Base-by-base conservation (phyloP, 2,797 vertebrate species). In the Yasuhikotakia modesta region DNA sequence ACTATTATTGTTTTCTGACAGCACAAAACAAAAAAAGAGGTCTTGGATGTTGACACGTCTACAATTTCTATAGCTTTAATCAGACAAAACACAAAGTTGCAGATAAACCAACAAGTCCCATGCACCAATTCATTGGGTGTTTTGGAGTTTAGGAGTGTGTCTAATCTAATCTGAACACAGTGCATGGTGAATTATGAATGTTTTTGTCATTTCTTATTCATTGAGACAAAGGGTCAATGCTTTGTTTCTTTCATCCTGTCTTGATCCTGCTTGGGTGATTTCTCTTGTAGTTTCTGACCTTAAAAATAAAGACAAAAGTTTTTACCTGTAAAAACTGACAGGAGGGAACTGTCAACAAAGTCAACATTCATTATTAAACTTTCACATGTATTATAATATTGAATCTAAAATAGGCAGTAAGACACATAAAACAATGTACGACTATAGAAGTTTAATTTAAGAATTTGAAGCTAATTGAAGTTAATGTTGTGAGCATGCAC, bases 151-250 rank as follows among this genome's bases (percentile, higher is more conserved):
- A 57, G 70, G 81, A 84, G 85, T 85, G 83, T 88, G 91, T 90
- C 86, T 84, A 79, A 75, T 81, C 83, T 87, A 87, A 89, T 87
- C 87, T 90, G 84, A 73, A 85, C 61, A 78, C 85, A 70, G 80
- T 86, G 81, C 86, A 87, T 80, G 83, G 82, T 93, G 89, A 92
- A 94, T 93, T 91, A 93, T 93, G 91, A 88, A 93, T 92, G 90
- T 87, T 87, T 90, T 91, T 92, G 89, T 93, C 91, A 91, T 93
- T 89, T 92, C 83, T 92, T 90, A 91, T 94, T 93, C 91, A 90
- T 89, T 87, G 86, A 90, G 91, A 91, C 92, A 90, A 90, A 87
- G 88, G 89, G 90, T 91, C 88, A 86, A 87, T 79, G 39, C 87
- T 89, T 90, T 85, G 85, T 86, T 90, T 91, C 86, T 85, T 21